phyloP scores from a whole-genome alignment of 1,140 invertebrate species.

The Phortica variegata region DNA sequence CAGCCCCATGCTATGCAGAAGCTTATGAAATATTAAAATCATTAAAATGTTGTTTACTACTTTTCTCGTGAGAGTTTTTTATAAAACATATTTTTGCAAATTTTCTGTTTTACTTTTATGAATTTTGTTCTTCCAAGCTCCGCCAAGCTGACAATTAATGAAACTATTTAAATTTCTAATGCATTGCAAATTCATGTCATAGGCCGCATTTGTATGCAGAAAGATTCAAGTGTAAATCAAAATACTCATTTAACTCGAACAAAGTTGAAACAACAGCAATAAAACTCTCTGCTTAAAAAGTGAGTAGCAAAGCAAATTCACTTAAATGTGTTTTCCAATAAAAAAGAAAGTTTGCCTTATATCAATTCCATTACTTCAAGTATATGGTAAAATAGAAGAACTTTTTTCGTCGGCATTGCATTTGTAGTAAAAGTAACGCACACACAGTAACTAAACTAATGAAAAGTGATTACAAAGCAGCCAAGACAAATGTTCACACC shows the following conservation, averaged over 20 bases:
- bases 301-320: constrained; percentile 32
- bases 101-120: no score
- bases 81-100: no score
- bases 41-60: constrained; percentile 45
- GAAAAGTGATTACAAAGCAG: constrained; percentile 53
- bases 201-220: no score
- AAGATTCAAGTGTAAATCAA: not conserved
- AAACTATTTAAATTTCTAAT: no score
- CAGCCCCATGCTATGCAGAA: constrained; percentile 3
- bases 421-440: constrained; percentile 10
- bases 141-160: no score
- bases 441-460: constrained; percentile 38
- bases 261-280: no score
- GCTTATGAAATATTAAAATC: constrained; percentile 38
- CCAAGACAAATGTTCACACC: constrained; percentile 43
- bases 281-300: constrained; percentile 32
- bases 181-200: no score
- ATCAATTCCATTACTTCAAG: no score
- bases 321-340: constrained; percentile 55
- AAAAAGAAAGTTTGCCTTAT: constrained; percentile 46
- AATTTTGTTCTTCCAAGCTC: no score
- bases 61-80: constrained; percentile 24
- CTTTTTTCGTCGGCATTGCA: constrained; percentile 29
- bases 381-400: constrained; percentile 54
- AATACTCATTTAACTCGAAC: no score